Evolutionary conservation across 2,113 vertebrate genomes (phyloP).

Genomic region (Telmatochromis bifrenatus): DNA sequence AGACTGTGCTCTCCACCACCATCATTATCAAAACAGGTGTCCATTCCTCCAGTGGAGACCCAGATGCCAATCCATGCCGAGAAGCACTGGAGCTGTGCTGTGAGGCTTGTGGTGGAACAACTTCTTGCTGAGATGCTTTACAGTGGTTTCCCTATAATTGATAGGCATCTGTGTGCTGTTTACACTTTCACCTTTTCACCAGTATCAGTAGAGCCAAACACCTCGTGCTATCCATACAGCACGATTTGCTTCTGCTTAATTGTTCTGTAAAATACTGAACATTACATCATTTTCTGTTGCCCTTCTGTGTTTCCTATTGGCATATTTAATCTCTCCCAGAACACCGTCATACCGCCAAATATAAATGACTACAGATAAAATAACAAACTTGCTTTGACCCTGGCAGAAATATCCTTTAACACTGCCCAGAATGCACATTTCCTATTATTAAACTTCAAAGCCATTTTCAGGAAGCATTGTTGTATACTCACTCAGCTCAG

Average conservation of each 20-base stretch:
- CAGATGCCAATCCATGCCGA: not conserved
- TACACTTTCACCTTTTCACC: not conserved
- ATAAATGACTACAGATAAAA: not conserved
- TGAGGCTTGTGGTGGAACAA: not conserved
- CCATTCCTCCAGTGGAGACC: not conserved
- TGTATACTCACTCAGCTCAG: not conserved
- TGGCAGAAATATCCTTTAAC: not conserved
- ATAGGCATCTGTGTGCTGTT: not conserved
- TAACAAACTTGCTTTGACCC: not conserved
- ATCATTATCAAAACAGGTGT: not conserved
- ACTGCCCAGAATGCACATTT: not conserved
- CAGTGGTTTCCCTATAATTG: not conserved
- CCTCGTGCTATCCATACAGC: not conserved
- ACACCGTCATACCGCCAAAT: not conserved
- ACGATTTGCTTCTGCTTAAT: not conserved
- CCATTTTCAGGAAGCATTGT: not conserved
- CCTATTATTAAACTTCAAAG: not conserved
- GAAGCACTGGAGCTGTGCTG: not conserved
- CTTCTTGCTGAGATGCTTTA: not conserved
- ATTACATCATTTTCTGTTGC: not conserved
- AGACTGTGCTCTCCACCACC: not conserved
- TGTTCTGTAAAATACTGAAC: not conserved
- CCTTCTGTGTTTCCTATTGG: not conserved
- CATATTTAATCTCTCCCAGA: not conserved
- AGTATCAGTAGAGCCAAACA: not conserved